Evolutionary conservation across 64 coral and sea anemone genomes (phyloP).

Genomic region (Actinia equina): DNA sequence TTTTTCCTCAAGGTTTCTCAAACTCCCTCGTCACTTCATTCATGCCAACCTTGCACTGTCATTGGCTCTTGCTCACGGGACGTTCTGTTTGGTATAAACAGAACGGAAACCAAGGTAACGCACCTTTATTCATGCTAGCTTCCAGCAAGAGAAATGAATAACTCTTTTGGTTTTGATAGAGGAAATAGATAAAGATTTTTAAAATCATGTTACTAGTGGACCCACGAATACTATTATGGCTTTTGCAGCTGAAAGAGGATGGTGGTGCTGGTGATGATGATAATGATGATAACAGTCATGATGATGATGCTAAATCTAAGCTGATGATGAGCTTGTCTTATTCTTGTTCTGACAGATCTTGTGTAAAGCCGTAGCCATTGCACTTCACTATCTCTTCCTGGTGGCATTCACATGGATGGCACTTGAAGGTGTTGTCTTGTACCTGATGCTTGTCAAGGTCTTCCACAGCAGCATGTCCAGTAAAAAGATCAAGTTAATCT

Average conservation of each 20-base stretch:
- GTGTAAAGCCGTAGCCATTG: constrained; percentile 67
- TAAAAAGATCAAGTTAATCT: constrained; percentile 63
- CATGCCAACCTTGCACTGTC: constrained; percentile 77
- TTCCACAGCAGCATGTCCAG: constrained; percentile 70
- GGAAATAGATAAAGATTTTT: too few species aligned
- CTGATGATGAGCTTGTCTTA: background rate
- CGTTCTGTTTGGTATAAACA: constrained; percentile 74
- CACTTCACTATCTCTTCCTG: constrained; percentile 70
- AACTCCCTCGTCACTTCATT: constrained; percentile 66
- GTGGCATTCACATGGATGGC: constrained; percentile 89
- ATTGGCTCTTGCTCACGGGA: constrained; percentile 47
- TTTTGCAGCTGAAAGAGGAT: too few species aligned
- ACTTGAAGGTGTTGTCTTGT: constrained; percentile 74
- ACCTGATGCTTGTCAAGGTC: constrained; percentile 83
- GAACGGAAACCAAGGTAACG: constrained; percentile 60
- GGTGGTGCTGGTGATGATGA: background rate
- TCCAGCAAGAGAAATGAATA: too few species aligned
- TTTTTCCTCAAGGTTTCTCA: constrained; percentile 25
- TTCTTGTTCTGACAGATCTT: constrained; percentile 25
- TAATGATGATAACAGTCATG: background rate
- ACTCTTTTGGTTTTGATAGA: too few species aligned
- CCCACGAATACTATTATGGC: too few species aligned
- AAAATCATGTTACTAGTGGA: too few species aligned
- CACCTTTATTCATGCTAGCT: background rate
- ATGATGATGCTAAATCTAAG: background rate